A percentile compares a stretch with the other conserved stretches of the same genome.
phyloP scores from a whole-genome alignment of 2,797 vertebrate species.

The Peromyscus melanophrys region DNA sequence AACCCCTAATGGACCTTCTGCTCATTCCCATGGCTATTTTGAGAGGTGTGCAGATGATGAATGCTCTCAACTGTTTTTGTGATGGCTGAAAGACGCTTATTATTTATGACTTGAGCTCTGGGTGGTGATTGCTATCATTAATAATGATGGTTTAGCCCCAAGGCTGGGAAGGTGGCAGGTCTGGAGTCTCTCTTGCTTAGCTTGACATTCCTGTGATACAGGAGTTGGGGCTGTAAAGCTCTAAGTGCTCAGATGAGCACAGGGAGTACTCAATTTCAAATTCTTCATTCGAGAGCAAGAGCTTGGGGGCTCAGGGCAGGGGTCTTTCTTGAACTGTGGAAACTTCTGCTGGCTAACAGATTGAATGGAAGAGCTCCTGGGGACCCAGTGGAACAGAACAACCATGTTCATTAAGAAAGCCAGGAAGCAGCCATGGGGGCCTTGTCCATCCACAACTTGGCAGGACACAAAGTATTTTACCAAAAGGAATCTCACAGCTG shows the following conservation, averaged over 20 bases:
- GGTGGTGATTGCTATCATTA: constrained; percentile 82
- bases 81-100: constrained; percentile 81
- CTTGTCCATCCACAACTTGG: constrained; percentile 87
- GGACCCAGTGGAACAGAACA: constrained; percentile 83
- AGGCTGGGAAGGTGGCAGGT: constrained; percentile 69
- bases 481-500: constrained; percentile 90
- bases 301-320: constrained; percentile 42
- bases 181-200: constrained; percentile 76
- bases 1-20: constrained; percentile 54
- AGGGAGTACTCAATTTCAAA: constrained; percentile 75
- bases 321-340: constrained; percentile 72
- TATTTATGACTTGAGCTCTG: constrained; percentile 82
- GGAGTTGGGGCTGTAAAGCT: constrained; percentile 71
- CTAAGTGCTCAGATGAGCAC: constrained; percentile 70
- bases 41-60: constrained; percentile 77
- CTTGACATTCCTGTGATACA: constrained; percentile 77
- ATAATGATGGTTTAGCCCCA: constrained; percentile 79
- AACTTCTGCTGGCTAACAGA: constrained; percentile 71
- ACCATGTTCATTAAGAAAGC: constrained; percentile 88
- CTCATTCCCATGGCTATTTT: constrained; percentile 69
- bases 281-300: constrained; percentile 73
- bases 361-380: constrained; percentile 73
- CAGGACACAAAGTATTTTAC: constrained; percentile 89
- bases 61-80: constrained; percentile 71
- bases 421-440: constrained; percentile 86